Evolutionary conservation across 2,797 vertebrate genomes (phyloP), one percentile per base, ranked within the genome.

Genomic region (Neosilurus mollespiculum): DNA sequence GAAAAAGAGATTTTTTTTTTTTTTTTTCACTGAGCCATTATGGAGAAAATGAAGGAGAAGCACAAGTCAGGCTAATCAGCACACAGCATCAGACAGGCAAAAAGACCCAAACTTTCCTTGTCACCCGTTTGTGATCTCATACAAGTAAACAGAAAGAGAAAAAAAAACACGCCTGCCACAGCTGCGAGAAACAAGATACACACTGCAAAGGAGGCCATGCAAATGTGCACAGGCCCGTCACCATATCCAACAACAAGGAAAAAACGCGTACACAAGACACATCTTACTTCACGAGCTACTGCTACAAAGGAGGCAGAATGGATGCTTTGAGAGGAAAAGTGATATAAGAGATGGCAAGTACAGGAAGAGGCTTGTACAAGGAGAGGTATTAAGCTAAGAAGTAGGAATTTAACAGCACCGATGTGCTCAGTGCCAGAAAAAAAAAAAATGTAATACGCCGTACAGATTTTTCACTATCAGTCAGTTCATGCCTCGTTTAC

Each of bases 121-220:
- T 94, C 94, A 94, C 91, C 87, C 86, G 84, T 70, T 90, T 93
- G 91, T 94, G 93, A 95, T 94, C 92, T 92, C 90, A 91, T 85
- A 85, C 86, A 85, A 90, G 20, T 83, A 86, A 89, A 88, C 87
- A 71, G 85, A 80, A 37, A 77, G 81, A 84, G 70, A 87, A 84
- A 84, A 83, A 85, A 86, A 85, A 85, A 86, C 89, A 81, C 87
- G 83, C 70, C 88, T 81, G 80, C 81, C 90, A 90, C 89, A 92
- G 89, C 88, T 89, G 88, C 80, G 75, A 90, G 86, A 87, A 85
- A 84, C 86, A 83, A 91, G 89, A 87, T 83, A 87, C 83, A 79
- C 81, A 84, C 89, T 79, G 89, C 83, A 88, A 89, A 87, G 84
- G 81, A 88, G 86, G 85, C 84, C 90, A 92, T 92, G 92, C 93